phyloP scores from a whole-genome alignment of 2,888 invertebrate genomes.

The Thalpophila matura region DNA sequence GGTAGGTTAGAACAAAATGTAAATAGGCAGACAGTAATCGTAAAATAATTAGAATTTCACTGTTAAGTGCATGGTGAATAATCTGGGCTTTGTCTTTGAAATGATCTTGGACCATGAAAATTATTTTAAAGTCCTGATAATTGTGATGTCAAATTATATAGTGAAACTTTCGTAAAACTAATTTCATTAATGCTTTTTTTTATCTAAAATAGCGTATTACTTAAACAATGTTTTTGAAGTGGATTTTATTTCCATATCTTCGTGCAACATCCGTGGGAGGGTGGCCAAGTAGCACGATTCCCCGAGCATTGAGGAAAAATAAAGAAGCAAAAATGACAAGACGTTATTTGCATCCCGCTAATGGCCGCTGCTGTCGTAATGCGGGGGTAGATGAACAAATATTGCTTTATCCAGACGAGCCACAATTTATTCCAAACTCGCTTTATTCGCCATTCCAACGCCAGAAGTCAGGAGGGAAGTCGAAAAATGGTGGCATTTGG shows the following conservation, averaged over 20 bases:
- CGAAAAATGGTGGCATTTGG: conserved; percentile 86
- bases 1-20: conserved; percentile 57
- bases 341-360: conserved; percentile 90
- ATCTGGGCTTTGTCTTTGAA: background rate
- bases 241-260: conserved; percentile 63
- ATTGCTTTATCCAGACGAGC: conserved; percentile 89
- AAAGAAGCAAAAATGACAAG: conserved; percentile 90
- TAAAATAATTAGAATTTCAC: conserved; percentile 63
- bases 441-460: conserved; percentile 86
- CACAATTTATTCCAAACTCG: conserved; percentile 89
- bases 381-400: conserved; percentile 90
- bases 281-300: conserved; percentile 74
- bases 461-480: conserved; percentile 83
- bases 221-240: conserved; percentile 39
- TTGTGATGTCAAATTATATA: background rate
- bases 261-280: conserved; percentile 65
- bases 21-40: conserved; percentile 62
- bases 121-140: background rate
- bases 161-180: background rate
- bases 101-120: background rate
- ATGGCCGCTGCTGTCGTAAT: conserved; percentile 88
- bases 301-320: conserved; percentile 83
- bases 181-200: background rate
- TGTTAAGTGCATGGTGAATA: conserved; percentile 9
- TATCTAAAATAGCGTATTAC: conserved; percentile 2